Evolutionary conservation across 2,888 invertebrate genomes (phyloP), one percentile per base, ranked within the genome.

Genomic region (Galeruca laticollis): DNA sequence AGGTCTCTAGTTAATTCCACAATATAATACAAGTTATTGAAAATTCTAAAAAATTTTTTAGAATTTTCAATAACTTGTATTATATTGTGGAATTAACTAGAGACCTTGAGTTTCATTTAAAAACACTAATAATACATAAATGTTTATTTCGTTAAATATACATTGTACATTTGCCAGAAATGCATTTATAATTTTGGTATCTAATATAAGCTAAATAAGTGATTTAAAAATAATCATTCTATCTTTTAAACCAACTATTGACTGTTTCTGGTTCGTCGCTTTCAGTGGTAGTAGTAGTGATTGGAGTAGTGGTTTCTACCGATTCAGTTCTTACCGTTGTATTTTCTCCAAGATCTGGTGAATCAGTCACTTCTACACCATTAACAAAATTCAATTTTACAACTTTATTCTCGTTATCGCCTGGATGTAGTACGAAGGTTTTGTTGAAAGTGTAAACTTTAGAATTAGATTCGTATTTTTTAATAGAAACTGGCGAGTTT

Each of bases 301-400:
- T 15, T 33, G 54, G 59, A 33, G 62, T 59, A 10, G 63, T 67
- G 20, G 57, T 52, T 13, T 60, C 60, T 13, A 15, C 47, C 20
- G 43, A 35, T n/a, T 49, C 33, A 10, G 15, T n/a, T 54, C 26
- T 26, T 33, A 13, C 20, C 13, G 4, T 26, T 2, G 59, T 21
- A 10, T 35, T 5, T 9, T 40, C 51, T 37, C 65, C 26, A 1
- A 9, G 57, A 3, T 69, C 70, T 20, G 73, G 60, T 9, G 64
- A 9, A 10, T 72, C 70, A 9, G 76, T 75, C n/a, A 77, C 74
- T 68, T 72, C 71, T 33, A 73, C 75, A 11, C 79, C 79, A 66
- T 79, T 79, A 13, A 78, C 67, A n/a, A 77, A 73, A 72, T 77
- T 75, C 18, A 79, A 63, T 56, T 75, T 76, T 5, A 79, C 68